Percentiles rank a stretch among this genome's conserved stretches.
phyloP scores from a whole-genome alignment of 2,113 vertebrate species.

The Vombatus ursinus region DNA sequence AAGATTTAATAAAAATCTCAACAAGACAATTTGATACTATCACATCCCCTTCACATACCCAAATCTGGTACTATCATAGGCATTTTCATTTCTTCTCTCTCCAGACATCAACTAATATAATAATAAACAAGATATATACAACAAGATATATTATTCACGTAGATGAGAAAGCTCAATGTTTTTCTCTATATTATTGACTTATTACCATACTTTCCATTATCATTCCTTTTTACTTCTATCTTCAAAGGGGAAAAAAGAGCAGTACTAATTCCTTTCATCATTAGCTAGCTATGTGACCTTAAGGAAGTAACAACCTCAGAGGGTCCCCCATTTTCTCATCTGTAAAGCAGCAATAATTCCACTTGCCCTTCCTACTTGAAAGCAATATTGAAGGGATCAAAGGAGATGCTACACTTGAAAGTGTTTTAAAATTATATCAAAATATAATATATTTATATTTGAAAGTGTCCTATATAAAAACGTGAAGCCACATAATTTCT shows the following conservation, averaged over 20 bases:
- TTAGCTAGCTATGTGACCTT: not conserved
- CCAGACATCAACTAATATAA: not conserved
- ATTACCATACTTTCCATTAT: not conserved
- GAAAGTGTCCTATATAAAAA: not conserved
- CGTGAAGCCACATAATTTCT: not conserved
- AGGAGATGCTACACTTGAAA: constrained; percentile 19
- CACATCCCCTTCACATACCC: not conserved
- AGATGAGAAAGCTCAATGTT: not conserved
- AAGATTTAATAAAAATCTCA: not conserved
- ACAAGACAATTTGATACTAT: not conserved
- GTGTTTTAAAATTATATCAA: constrained; percentile 39
- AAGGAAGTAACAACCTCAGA: not conserved
- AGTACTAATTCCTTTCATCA: not conserved
- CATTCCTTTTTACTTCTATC: not conserved
- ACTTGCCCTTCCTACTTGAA: not conserved
- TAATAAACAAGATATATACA: not conserved
- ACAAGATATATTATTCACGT: not conserved
- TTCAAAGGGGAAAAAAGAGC: not conserved
- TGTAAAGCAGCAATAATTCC: constrained; percentile 15
- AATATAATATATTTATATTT: not conserved
- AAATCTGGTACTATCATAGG: not conserved
- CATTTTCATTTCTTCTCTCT: not conserved
- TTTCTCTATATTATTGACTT: not conserved
- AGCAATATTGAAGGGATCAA: not conserved
- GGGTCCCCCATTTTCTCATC: constrained; percentile 13